Percentiles rank a stretch among this genome's conserved stretches.
phyloP scores from a whole-genome alignment of 1,140 invertebrate genomes.

The Parapsyche elsis region DNA sequence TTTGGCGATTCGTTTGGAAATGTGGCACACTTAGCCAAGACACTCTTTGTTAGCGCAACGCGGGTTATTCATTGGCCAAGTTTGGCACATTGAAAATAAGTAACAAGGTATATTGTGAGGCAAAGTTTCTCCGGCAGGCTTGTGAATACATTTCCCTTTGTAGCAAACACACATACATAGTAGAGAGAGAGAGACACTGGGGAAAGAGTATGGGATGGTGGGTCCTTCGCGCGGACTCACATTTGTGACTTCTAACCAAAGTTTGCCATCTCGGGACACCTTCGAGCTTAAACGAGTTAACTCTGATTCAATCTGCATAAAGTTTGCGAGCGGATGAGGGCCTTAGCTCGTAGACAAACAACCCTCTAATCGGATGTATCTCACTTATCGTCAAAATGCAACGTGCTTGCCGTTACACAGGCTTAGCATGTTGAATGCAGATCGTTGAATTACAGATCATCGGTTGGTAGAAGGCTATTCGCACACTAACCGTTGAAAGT shows the following conservation, averaged over 20 bases:
- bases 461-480: too few relatives aligned
- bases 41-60: conserved; percentile 26
- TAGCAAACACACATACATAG: conserved; percentile 2
- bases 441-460: too few relatives aligned
- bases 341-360: conserved; percentile 26
- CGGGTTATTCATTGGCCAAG: conserved; percentile 44
- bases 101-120: conserved; percentile 45
- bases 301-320: conserved; percentile 51
- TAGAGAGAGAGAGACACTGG: too few relatives aligned
- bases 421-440: background rate
- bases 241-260: conserved; percentile 48
- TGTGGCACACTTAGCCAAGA: conserved; percentile 23
- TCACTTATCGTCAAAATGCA: conserved; percentile 15
- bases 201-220: conserved; percentile 7
- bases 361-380: conserved; percentile 23
- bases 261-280: conserved; percentile 48
- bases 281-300: conserved; percentile 48
- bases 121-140: conserved; percentile 34
- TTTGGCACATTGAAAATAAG: conserved; percentile 50
- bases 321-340: conserved; percentile 22
- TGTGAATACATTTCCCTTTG: conserved; percentile 43
- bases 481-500: too few relatives aligned
- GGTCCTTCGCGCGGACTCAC: conserved; percentile 28
- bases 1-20: conserved; percentile 20
- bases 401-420: background rate